Evolutionary conservation across 2,888 invertebrate species (phyloP), one percentile per base, ranked within the genome.

Genomic region (Eupithecia centaureata): DNA sequence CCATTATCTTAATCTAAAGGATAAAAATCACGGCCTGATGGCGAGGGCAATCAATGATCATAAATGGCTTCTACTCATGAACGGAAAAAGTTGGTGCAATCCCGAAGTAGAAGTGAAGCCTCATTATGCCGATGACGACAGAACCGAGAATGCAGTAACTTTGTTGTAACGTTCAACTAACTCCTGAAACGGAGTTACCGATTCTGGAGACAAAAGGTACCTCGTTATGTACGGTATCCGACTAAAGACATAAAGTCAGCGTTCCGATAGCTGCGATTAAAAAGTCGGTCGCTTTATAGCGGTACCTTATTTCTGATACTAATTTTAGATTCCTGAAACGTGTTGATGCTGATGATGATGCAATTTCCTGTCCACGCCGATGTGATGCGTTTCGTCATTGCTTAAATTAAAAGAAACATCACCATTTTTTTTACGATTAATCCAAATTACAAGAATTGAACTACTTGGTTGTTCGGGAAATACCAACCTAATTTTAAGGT

Each of bases 171-270:
- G 42, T 68, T 65, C 52, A 63, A 65, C 54, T 65, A 35, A 68
- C 59, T 67, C 33, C 32, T 58, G 61, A 42, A 67, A 63, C 61
- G 61, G 56, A 66, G 63, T 66, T 66, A 30, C 52, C 66, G 66
- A 58, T 63, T 68, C 58, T 54, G 25, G 35, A 66, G 65, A 66
- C 61, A 68, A 71, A 65, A 70, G 70, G 67, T 64, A 65, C 61
- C 73, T 73, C 73, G 61, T 75, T 73, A 73, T 63, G 67, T 68
- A 72, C 70, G 65, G 71, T 73, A 69, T 73, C 70, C 68, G 70
- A 70, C 73, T 76, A 73, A 71, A 76, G 76, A 73, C 70, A 71
- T 77, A 76, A 68, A 68, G 58, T 12, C n/a, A 52, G 42, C 7
- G 63, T 59, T 60, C 30, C 30, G 18, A 30, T 33, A 32, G 13